Conservation (phyloP, 2,888 invertebrate species). For the Oscheius onirici region DNA sequence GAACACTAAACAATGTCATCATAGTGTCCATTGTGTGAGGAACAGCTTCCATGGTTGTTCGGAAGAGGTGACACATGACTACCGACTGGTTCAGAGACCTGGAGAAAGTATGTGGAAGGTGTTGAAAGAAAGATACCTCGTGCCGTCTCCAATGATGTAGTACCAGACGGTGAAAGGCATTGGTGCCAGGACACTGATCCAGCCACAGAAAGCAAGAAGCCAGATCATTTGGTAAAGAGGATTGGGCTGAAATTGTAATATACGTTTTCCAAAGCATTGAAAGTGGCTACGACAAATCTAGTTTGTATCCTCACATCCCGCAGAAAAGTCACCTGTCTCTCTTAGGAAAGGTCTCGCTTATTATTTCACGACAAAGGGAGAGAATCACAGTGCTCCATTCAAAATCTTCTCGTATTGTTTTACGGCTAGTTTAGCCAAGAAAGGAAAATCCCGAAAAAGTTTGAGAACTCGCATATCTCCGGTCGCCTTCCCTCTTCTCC, state of each 20-base stretch:
- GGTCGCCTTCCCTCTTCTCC: constrained; percentile 69
- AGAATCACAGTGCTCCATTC: no score
- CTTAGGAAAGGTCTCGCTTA: no score
- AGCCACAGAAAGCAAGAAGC: constrained; percentile 67
- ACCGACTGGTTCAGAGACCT: constrained; percentile 67
- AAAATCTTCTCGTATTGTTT: no score
- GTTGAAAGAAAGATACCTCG: constrained; percentile 43
- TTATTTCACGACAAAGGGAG: no score
- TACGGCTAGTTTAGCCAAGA: no score
- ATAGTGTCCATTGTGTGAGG: constrained; percentile 69
- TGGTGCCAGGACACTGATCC: constrained; percentile 66
- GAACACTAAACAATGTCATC: constrained; percentile 69
- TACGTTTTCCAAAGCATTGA: no score
- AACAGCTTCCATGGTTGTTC: constrained; percentile 68
- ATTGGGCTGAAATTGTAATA: constrained; percentile 69
- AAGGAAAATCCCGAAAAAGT: no score
- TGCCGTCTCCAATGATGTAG: constrained; percentile 67
- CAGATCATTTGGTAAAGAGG: constrained; percentile 71
- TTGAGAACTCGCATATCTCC: constrained; percentile 60
- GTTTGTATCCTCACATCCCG: no score
- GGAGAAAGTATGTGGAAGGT: constrained; percentile 22
- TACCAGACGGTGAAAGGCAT: constrained; percentile 70
- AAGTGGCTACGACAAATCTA: no score
- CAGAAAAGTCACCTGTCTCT: no score
- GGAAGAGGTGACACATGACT: constrained; percentile 69